Conservation (phyloP, 2,797 vertebrate species). For the Spinus pinus region DNA sequence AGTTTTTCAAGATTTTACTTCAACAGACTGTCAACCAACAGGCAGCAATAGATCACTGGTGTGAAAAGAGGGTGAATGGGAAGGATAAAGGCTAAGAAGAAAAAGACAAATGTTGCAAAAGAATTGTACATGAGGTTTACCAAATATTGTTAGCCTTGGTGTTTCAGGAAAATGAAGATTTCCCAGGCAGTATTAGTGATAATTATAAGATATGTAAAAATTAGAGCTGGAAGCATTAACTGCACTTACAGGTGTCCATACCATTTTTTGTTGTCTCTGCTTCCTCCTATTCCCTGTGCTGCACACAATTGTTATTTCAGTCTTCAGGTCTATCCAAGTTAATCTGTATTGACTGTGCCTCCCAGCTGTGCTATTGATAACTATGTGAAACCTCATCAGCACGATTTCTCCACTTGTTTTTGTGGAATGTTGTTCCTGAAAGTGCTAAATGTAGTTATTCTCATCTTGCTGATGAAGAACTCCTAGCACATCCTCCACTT, state of each 20-base stretch:
- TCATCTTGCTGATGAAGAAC: neutral
- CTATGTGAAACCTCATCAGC: neutral
- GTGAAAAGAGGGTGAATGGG: neutral
- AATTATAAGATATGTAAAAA: neutral
- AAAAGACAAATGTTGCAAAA: neutral
- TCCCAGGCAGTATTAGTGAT: neutral
- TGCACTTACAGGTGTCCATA: neutral
- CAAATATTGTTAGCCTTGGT: neutral
- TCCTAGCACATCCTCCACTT: neutral
- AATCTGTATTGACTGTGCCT: neutral
- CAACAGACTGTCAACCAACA: neutral
- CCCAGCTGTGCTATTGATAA: neutral
- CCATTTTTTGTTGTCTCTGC: neutral
- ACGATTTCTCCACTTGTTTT: neutral
- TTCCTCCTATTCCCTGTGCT: neutral
- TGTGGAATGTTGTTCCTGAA: neutral
- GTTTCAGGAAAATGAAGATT: neutral
- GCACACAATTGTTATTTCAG: neutral
- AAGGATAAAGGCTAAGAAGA: neutral
- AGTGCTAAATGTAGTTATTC: neutral
- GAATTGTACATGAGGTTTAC: neutral
- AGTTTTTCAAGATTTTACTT: neutral
- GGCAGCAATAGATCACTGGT: neutral
- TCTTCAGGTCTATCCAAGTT: neutral
- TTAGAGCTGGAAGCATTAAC: neutral